Conservation (phyloP, 2,797 vertebrate genomes). For the Rallus crepitans region DNA sequence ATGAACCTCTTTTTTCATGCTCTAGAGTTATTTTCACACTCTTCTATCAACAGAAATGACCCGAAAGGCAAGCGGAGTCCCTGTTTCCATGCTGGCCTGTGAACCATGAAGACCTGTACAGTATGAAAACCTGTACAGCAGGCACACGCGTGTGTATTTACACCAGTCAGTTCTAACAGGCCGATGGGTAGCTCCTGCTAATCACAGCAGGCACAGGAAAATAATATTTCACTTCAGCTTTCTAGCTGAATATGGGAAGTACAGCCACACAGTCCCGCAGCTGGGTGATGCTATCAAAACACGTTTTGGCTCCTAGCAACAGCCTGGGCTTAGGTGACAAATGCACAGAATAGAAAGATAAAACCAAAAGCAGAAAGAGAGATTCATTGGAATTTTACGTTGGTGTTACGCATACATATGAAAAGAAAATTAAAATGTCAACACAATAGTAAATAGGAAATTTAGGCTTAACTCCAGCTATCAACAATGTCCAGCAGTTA, state of each 20-base stretch:
- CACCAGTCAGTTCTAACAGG: neutral
- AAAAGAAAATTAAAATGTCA: neutral
- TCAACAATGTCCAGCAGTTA: neutral
- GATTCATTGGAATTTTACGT: neutral
- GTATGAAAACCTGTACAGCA: neutral
- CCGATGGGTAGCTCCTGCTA: neutral
- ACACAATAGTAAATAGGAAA: neutral
- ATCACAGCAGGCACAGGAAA: neutral
- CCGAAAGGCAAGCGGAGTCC: neutral
- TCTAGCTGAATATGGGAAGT: neutral
- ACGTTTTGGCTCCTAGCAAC: constrained; percentile 33
- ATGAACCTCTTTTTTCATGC: neutral
- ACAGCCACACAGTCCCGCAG: neutral
- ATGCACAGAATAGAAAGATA: neutral
- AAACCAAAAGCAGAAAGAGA: neutral
- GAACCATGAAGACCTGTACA: neutral
- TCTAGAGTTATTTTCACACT: neutral
- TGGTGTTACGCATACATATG: neutral
- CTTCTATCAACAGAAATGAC: neutral
- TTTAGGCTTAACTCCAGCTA: neutral
- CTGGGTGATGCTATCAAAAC: neutral
- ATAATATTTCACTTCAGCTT: neutral
- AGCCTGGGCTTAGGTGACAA: neutral
- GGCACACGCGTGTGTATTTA: neutral
- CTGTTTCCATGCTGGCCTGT: neutral